Base-by-base conservation (phyloP, 2,113 vertebrate species). In the Chitala chitala region DNA sequence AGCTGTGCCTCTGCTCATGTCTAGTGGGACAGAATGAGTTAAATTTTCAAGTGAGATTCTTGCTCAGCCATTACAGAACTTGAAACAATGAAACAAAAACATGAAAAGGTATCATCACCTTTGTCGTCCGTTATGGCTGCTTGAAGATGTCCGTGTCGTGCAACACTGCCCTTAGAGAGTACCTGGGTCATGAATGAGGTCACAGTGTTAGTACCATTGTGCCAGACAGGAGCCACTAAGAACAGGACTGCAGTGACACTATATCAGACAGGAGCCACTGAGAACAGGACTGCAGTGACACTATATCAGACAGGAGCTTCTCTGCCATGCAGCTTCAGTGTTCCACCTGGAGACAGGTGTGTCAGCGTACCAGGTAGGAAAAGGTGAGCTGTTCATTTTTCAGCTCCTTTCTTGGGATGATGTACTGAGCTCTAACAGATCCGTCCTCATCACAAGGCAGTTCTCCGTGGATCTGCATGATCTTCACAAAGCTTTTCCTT, bases 291-390 rank as follows among this genome's bases (percentile, higher is more conserved):
- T 58, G 55, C 29, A 1, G 22, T 4, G 10, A 26, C 3, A 58
- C 29, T 29, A 10, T 29, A 12, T 26, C 9, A 26, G 55, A 26
- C 24, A 26, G 55, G 10, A 58, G 55, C 9, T 9, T 58, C 22
- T 58, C 55, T 1, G 24, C 22, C 55, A 8, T 4, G 1, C 3
- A 56, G 55, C 24, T 13, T 58, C 55, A 12, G 22, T 26, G 55
- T 58, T 26, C 24, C 10, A n/a, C 15, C 7, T 26, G 61, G 4
- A 24, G 29, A 51, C 83, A 38, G n/a, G n/a, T n/a, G n/a, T n/a
- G n/a, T n/a, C n/a, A n/a, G n/a, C n/a, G n/a, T 77, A 91, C 90
- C 84, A 88, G 69, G 66, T 87, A 90, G 69, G 78, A 88, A 79
- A 89, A 86, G 53, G 84, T 33, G 0, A 91, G 56, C 79, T 86